phyloP scores from a whole-genome alignment of 2,888 invertebrate species.

The Quadroppia sp. region DNA sequence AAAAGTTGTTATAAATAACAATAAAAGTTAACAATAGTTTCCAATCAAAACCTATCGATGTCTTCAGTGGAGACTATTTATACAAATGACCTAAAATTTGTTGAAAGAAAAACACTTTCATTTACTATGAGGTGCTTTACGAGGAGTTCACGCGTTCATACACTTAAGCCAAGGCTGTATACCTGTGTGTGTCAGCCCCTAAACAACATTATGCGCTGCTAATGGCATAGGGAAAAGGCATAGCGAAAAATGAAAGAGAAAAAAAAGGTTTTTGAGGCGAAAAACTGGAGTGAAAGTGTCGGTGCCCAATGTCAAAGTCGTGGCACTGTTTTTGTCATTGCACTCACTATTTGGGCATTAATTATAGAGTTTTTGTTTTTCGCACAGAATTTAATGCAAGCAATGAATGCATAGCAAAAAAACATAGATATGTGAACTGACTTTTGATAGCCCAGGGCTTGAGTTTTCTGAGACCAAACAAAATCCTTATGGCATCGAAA shows the following conservation, averaged over 20 bases:
- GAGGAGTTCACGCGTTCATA: neutral
- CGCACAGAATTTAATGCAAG: neutral
- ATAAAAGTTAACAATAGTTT: neutral
- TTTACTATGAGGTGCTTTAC: neutral
- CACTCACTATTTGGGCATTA: neutral
- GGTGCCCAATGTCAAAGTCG: conserved; percentile 32
- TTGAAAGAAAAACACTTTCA: neutral
- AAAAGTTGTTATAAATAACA: too few relatives aligned
- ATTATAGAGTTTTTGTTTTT: neutral
- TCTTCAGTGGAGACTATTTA: neutral
- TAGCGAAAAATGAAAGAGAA: neutral
- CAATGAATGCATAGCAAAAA: too few relatives aligned
- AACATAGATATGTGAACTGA: conserved; percentile 42
- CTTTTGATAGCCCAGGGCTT: conserved; percentile 48
- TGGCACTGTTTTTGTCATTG: neutral
- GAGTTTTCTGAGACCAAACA: conserved; percentile 36
- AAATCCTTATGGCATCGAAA: conserved; percentile 31
- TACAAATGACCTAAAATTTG: conserved; percentile 2
- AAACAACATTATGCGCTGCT: neutral
- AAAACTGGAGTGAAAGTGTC: neutral
- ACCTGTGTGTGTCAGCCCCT: too few relatives aligned
- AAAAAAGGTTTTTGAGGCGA: neutral
- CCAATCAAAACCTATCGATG: neutral
- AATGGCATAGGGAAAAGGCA: too few relatives aligned
- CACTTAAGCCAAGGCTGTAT: too few relatives aligned